Evolutionary conservation across 2,797 vertebrate genomes (phyloP), one percentile per base, ranked within the genome.

Genomic region (Rhinichthys osculus): DNA sequence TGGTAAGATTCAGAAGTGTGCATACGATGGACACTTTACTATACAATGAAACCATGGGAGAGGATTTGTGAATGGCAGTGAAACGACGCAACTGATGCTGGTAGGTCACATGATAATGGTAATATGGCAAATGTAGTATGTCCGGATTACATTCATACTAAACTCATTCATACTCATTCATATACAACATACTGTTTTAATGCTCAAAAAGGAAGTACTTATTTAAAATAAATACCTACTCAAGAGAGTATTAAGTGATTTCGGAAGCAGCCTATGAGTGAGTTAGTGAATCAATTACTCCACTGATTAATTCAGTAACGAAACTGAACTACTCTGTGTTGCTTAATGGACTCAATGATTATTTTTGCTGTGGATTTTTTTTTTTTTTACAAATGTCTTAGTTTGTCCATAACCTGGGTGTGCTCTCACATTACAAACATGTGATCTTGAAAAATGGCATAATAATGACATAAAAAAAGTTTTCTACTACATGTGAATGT

Each of bases 401-500:
- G 64, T 67, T 67, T 35, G 33, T 33, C 16, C 3, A 69, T 21
- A 69, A 35, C 17, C 35, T 35, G 17, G 3, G 6, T 27, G n/a
- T 62, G 9, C 8, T n/a, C 9, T 62, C 23, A 62, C 11, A 59
- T 59, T n/a, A 10, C 19, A 70, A 70, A 10, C 9, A 70, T 21
- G 3, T 3, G 4, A 5, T 69, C 10, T 21, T 38, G 19, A 40
- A 2, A 38, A 33, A 66, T 70, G 35, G 9, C 8, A 69, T 38
- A 38, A 40, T 70, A 40, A 70, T 0, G 3, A 66, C 2, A 13
- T 3, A 16, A 85, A 87, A 86, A 85, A 87, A 91, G 90, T 92
- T 92, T 93, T 90, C 89, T 88, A 86, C 80, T 90, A 88, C 84
- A 90, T 93, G 90, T 92, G 92, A 91, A 93, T 91, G 92, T 92